Conservation (phyloP, 2,113 vertebrate genomes). For the Calypte anna region DNA sequence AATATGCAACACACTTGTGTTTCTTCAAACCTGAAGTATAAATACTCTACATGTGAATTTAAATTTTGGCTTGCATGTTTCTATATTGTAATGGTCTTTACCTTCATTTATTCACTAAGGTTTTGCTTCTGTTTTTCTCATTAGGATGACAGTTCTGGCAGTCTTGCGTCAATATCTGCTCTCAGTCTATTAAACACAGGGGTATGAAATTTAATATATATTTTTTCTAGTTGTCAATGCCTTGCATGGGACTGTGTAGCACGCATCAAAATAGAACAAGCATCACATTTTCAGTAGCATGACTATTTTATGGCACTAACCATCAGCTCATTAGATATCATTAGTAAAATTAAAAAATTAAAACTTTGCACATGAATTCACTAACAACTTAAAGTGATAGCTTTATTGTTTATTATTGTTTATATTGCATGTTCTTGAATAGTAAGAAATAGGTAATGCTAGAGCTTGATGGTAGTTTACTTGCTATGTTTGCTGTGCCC, state of each 20-base stretch:
- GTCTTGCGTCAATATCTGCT: constrained; percentile 84
- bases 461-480: not conserved
- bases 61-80: constrained; percentile 42
- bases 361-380: constrained; percentile 19
- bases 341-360: constrained; percentile 35
- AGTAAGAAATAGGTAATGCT: not conserved
- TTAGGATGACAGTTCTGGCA: constrained; percentile 84
- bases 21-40: not conserved
- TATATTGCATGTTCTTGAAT: constrained; percentile 31
- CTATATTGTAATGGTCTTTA: constrained; percentile 44
- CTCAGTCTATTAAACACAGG: constrained; percentile 85
- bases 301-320: constrained; percentile 69
- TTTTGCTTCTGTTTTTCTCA: constrained; percentile 79
- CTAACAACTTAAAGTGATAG: constrained; percentile 43
- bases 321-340: constrained; percentile 68
- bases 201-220: constrained; percentile 82
- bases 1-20: not conserved
- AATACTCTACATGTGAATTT: not conserved
- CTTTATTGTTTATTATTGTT: not conserved
- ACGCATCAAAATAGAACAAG: constrained; percentile 55
- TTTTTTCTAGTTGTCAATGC: constrained; percentile 63
- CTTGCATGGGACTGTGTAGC: constrained; percentile 73
- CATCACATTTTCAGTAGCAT: constrained; percentile 73
- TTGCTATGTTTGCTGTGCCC: constrained; percentile 1
- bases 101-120: constrained; percentile 71